Evolutionary conservation across 2,888 invertebrate species (phyloP), one percentile per base, ranked within the genome.

Genomic region (Drosophila kuntzei): DNA sequence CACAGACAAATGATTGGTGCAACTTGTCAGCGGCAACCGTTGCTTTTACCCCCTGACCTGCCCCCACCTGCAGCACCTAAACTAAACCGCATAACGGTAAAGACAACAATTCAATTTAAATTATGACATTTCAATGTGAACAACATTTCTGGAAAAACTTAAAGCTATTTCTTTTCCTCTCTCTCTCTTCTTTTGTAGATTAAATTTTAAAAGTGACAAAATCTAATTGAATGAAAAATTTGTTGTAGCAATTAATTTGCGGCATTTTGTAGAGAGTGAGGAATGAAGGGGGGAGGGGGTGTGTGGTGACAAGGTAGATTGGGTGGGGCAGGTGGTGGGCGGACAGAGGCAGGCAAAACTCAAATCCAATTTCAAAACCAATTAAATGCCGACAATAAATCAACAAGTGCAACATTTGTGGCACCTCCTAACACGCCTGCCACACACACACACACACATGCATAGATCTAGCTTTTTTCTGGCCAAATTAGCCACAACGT

Each of bases 61-160:
- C 41, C 41, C 41, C 6, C 43, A 11, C 20, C 46, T 47, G 29
- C 16, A 8, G 14, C 25, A n/a, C n/a, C 18, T 16, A n/a, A n/a
- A n/a, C n/a, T 20, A n/a, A 18, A 43, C 22, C 46, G 57, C 18
- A 39, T 57, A 87, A 85, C 84, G 75, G 88, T 73, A 82, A 79
- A 78, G 75, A 76, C 85, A 80, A 82, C 88, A 83, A 85, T 81
- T 89, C 80, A 85, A 86, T 80, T 78, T 53, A 37, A 82, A 76
- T 90, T 90, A 90, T 90, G 89, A 89, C 89, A 89, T 72, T 80
- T 89, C 89, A 89, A 90, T 90, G 90, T 70, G 71, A 87, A 81
- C 88, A 47, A 62, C 86, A 77, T 79, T 79, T 58, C 32, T 55
- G 20, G 29, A 64, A 59, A 41, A 41, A 41, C 53, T 39, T 37